Evolutionary conservation across 2,797 vertebrate genomes (phyloP).

Genomic region (Megaceryle alcyon): DNA sequence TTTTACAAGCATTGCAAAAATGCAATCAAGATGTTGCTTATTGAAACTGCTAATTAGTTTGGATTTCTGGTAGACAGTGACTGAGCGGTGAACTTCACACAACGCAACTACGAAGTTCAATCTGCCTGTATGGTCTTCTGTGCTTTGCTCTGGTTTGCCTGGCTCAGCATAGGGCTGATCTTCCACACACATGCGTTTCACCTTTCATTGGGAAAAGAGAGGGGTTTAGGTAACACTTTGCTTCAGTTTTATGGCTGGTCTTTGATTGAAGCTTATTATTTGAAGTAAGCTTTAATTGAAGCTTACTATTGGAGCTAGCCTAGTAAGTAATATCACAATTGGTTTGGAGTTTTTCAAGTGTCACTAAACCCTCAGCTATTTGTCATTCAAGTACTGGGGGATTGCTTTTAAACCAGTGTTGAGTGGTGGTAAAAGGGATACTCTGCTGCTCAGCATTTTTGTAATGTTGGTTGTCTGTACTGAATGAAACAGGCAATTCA

Average conservation of each 20-base stretch:
- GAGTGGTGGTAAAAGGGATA: neutral
- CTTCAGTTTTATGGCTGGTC: neutral
- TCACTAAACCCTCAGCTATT: neutral
- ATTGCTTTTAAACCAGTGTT: neutral
- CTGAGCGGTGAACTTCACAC: neutral
- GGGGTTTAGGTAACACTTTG: neutral
- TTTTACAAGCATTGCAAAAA: neutral
- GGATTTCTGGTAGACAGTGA: neutral
- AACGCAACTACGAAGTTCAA: neutral
- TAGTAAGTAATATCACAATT: neutral
- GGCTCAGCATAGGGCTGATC: neutral
- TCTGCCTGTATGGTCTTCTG: fast-evolving
- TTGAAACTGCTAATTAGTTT: neutral
- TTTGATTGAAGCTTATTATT: neutral
- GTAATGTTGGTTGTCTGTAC: neutral
- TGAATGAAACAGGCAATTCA: neutral
- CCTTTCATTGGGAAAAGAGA: neutral
- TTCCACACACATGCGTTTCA: neutral
- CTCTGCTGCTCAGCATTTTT: neutral
- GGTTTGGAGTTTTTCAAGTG: neutral
- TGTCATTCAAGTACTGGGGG: neutral
- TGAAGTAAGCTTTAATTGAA: neutral
- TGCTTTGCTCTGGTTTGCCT: neutral
- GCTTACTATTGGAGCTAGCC: neutral
- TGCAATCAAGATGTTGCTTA: neutral